Base-by-base conservation (phyloP, 2,888 invertebrate species). In the Horisme vitalbata region DNA sequence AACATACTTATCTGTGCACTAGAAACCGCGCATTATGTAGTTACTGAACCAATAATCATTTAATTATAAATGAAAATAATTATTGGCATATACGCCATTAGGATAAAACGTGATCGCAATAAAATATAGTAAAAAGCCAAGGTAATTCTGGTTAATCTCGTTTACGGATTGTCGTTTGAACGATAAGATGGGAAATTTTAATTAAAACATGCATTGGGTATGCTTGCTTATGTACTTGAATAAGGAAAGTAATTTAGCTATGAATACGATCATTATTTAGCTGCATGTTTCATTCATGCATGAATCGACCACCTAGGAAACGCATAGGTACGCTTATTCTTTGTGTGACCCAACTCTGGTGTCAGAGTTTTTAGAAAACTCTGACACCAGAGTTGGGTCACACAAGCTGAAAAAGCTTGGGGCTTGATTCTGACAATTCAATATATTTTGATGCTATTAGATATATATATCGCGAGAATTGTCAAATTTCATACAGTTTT, bases 1-100 rank as follows among this genome's bases (percentile, higher is more conserved):
- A 58, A 39, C 36, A 24, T 52, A 49, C 44, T 52, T 36, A 28
- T 38, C 41, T 11, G 30, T 28, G 15, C 39, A 37, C 32, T 31
- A 41, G 47, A 45, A 61, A 59, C 65, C 52, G 55, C 56, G 57
- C 44, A 74, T 73, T 73, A 74, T 59, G 68, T 41, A 36, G 31
- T 41, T 47, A 46, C 32, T 9, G 21, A 24, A 26, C 41, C 61
- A 53, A 69, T 68, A 65, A 60, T 59, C 64, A 67, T 70, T 71
- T 68, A 69, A 63, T 66, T 65, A 65, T 62, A 57, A 74, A 71
- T 68, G 71, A 72, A 72, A 70, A 74, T 72, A 71, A 75, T 77
- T 72, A 76, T 75, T 72, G 68, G 69, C 65, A 46, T 44, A 36
- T 49, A 55, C 69, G 63, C 67, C 52, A 66, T 78, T 75, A 72